phyloP scores from a whole-genome alignment of 2,888 invertebrate genomes.

The Yponomeuta plumbellus region DNA sequence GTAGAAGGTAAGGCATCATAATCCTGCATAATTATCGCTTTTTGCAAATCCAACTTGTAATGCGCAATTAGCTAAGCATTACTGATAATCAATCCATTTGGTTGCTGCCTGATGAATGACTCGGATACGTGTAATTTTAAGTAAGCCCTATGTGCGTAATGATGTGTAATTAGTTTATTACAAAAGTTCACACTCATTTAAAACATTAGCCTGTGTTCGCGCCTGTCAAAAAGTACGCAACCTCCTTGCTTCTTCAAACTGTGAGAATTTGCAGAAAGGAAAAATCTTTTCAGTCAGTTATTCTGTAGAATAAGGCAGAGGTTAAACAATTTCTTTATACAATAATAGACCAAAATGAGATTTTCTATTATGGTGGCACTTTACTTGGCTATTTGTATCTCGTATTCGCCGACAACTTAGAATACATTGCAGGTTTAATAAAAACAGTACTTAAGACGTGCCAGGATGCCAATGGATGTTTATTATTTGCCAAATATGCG shows the following conservation, averaged over 20 bases:
- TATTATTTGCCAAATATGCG: no score
- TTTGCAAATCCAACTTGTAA: neutral
- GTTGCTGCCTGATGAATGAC: neutral
- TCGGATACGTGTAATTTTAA: neutral
- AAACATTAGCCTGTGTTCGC: neutral
- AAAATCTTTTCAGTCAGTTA: no score
- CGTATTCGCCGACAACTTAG: no score
- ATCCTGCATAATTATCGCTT: neutral
- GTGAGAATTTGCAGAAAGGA: no score
- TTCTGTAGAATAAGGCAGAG: neutral
- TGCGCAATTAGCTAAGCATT: neutral
- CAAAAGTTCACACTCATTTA: neutral
- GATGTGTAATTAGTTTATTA: neutral
- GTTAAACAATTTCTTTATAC: neutral
- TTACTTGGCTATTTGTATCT: no score
- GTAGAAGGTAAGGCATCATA: slow-evolving; percentile 2
- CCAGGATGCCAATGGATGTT: no score
- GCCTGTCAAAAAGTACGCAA: no score
- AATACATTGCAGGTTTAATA: no score
- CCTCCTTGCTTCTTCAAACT: no score
- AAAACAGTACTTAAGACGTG: no score
- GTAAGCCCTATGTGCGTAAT: neutral
- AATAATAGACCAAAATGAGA: no score
- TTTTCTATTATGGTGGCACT: no score
- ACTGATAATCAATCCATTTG: neutral